Conservation (phyloP, 2,113 vertebrate genomes). For the Odocoileus hemionus region DNA sequence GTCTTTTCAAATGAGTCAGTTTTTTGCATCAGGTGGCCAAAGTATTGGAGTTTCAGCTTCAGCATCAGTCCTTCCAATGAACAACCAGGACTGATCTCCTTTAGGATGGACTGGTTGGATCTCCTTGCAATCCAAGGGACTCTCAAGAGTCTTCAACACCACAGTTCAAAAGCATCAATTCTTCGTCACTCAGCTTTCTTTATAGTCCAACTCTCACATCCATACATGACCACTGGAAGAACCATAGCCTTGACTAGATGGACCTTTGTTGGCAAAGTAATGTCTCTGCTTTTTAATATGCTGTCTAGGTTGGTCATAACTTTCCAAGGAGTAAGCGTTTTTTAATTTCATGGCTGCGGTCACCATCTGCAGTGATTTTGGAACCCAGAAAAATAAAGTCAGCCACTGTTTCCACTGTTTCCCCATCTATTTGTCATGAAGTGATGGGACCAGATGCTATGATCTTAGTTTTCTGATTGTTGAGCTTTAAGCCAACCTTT, state of each 20-base stretch:
- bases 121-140: neutral
- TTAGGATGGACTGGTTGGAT: neutral
- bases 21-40: neutral
- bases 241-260: neutral
- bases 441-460: neutral
- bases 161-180: neutral
- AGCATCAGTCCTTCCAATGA: neutral
- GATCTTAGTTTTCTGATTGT: neutral
- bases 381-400: neutral
- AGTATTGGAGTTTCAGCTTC: neutral
- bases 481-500: neutral
- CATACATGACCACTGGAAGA: neutral
- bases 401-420: neutral
- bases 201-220: neutral
- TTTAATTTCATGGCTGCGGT: neutral
- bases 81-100: neutral
- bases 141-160: neutral
- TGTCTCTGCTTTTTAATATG: neutral
- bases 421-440: neutral
- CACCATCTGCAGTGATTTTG: neutral
- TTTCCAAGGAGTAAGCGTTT: neutral
- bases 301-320: neutral
- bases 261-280: neutral
- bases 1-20: neutral
- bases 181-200: neutral